Evolutionary conservation across 2,797 vertebrate species (phyloP), one percentile per base, ranked within the genome.

Genomic region (Cynopterus sphinx): DNA sequence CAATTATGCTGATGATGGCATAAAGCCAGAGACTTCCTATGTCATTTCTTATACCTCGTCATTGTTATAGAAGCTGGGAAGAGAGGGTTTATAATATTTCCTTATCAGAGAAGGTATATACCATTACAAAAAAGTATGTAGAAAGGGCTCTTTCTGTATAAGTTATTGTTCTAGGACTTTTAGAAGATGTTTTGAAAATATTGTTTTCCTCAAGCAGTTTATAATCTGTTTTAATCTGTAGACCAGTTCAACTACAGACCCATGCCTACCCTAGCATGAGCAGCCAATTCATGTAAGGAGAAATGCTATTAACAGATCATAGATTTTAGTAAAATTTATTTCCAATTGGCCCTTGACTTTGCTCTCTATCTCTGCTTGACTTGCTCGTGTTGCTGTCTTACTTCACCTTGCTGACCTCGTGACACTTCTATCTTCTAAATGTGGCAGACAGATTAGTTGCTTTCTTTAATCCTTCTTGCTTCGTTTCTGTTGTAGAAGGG

Each of bases 391-490:
- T 82, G 82, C 91, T 70, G 46, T 68, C 43, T 68, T 24, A 11
- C 46, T 59, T 90, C 49, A 96, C 83, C 83, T 91, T 68, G 28
- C 22, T 77, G 55, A 89, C 68, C 61, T 82, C 22, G 1, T 31
- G 22, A 17, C 19, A 43, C 31, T 94, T 81, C 33, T 31, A 4
- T 46, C 57, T 28, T 95, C 95, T 65, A 86, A 95, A 70, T 79
- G 46, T 46, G 43, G 17, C 36, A 55, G 59, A 26, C 22, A 46
- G 61, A 53, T 85, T 0, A 2, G 33, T 94, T 90, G 49, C 67
- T 33, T 90, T 91, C 90, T 92, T 53, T 74, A 75, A 91, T 28
- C 55, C 57, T 33, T 92, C 59, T 85, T 36, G 39, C 33, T 92
- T 84, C 94, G 81, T 90, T 78, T 26, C 84, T 31, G 17, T 10